phyloP scores from a whole-genome alignment of 2,888 invertebrate species.

The Carterocephalus palaemon region DNA sequence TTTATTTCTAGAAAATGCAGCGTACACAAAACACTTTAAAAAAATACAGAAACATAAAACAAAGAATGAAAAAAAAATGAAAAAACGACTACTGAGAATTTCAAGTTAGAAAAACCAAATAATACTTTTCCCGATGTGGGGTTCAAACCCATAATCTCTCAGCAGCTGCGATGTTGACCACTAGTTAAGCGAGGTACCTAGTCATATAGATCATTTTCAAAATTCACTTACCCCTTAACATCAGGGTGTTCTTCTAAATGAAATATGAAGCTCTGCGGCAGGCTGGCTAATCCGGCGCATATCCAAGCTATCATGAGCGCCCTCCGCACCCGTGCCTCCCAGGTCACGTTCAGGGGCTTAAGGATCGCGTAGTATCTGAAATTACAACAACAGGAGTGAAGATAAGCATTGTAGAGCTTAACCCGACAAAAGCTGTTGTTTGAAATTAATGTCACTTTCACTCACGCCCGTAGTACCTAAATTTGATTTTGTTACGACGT shows the following conservation, averaged over 20 bases:
- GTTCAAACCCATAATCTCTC: too few species aligned
- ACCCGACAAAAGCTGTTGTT: too few species aligned
- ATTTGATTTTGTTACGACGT: too few species aligned
- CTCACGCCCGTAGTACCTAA: too few species aligned
- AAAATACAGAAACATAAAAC: too few species aligned
- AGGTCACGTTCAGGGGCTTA: conserved; percentile 87
- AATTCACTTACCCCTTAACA: conserved; percentile 79
- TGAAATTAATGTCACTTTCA: too few species aligned
- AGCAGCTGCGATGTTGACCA: neutral
- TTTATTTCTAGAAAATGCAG: too few species aligned
- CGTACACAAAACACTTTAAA: too few species aligned
- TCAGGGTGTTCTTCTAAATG: conserved; percentile 91
- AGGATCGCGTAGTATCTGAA: conserved; percentile 91
- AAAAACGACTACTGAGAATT: neutral
- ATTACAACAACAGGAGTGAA: conserved; percentile 22
- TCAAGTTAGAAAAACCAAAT: neutral
- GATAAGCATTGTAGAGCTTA: too few species aligned
- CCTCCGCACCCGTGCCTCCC: conserved; percentile 85
- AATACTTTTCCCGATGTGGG: too few species aligned
- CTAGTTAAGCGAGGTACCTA: neutral
- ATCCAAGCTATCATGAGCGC: conserved; percentile 91
- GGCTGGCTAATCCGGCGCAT: conserved; percentile 87
- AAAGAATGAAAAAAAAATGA: too few species aligned
- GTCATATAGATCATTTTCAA: too few species aligned
- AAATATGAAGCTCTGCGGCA: conserved; percentile 94